Evolutionary conservation across 2,888 invertebrate genomes (phyloP).

Genomic region (Yponomeuta malinellus): DNA sequence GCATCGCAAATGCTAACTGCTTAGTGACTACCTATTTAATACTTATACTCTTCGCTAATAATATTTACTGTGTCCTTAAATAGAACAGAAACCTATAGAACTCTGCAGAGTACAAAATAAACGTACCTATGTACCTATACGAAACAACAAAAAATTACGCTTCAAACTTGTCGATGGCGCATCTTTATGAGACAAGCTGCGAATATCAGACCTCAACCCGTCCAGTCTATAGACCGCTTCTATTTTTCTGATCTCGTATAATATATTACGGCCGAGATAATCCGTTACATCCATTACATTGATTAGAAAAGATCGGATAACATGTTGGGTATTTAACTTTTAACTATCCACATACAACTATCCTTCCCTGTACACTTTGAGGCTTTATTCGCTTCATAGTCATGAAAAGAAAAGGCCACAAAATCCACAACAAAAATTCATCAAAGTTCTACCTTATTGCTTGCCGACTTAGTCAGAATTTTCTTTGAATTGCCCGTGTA

Average conservation of each 20-base stretch:
- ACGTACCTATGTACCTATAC: background rate
- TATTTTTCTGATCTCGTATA: conserved; percentile 2
- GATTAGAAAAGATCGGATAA: conserved; percentile 58
- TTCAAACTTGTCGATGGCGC: background rate
- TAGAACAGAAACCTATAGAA: background rate
- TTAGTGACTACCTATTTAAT: too few species aligned
- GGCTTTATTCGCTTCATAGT: background rate
- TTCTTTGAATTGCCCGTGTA: conserved; percentile 23
- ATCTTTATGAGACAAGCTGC: background rate
- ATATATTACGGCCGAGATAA: conserved; percentile 23
- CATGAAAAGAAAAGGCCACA: background rate
- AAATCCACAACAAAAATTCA: background rate
- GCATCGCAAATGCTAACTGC: too few species aligned
- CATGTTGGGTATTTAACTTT: conserved; percentile 65
- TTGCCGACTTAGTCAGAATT: conserved; percentile 21
- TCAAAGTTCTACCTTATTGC: background rate
- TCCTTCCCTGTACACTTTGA: conserved; percentile 25
- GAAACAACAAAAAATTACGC: background rate
- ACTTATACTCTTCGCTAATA: too few species aligned
- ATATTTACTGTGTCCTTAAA: background rate
- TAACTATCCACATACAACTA: conserved; percentile 49
- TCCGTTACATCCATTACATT: conserved; percentile 59
- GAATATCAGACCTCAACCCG: background rate
- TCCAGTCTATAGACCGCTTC: background rate
- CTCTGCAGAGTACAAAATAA: background rate